Percentiles rank a stretch among this genome's conserved stretches.
Evolutionary conservation across 2,888 invertebrate genomes (phyloP).

Genomic region (Caenorhabditis sp.): DNA sequence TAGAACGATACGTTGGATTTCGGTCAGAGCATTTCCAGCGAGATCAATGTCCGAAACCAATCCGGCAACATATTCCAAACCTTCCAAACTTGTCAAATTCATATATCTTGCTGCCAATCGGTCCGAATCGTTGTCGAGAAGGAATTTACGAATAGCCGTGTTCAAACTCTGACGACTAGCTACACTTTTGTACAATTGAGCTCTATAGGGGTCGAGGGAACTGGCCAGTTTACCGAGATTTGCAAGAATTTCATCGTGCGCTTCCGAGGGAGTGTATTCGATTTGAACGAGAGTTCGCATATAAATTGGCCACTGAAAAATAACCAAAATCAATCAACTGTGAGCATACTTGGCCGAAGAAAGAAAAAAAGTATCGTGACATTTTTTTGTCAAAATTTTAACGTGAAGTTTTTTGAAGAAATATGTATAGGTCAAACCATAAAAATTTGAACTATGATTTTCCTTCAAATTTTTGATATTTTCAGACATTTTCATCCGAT

Average conservation of each 20-base stretch:
- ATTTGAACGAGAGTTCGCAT: constrained; percentile 38
- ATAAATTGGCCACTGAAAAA: constrained; percentile 44
- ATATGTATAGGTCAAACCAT: too few species aligned
- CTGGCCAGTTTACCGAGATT: constrained; percentile 27
- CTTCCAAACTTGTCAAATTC: constrained; percentile 38
- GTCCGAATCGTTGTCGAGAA: constrained; percentile 4
- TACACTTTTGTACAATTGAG: constrained; percentile 17
- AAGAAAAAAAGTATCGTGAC: too few species aligned
- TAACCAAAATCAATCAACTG: neutral
- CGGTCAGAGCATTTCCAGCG: constrained; percentile 37
- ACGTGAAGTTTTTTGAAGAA: too few species aligned
- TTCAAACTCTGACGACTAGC: constrained; percentile 24
- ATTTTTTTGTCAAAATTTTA: too few species aligned
- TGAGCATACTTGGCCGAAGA: too few species aligned
- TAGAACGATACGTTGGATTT: constrained; percentile 38
- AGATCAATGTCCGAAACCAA: constrained; percentile 39
- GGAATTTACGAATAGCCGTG: constrained; percentile 9
- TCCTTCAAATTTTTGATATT: too few species aligned
- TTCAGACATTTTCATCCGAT: too few species aligned
- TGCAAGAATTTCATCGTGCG: constrained; percentile 29
- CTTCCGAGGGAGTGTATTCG: constrained; percentile 24
- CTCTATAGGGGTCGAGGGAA: constrained; percentile 25
- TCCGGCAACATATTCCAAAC: constrained; percentile 45
- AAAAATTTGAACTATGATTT: too few species aligned
- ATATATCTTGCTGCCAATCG: constrained; percentile 16